Evolutionary conservation across 2,797 vertebrate genomes (phyloP).

Genomic region (Esox lucius): DNA sequence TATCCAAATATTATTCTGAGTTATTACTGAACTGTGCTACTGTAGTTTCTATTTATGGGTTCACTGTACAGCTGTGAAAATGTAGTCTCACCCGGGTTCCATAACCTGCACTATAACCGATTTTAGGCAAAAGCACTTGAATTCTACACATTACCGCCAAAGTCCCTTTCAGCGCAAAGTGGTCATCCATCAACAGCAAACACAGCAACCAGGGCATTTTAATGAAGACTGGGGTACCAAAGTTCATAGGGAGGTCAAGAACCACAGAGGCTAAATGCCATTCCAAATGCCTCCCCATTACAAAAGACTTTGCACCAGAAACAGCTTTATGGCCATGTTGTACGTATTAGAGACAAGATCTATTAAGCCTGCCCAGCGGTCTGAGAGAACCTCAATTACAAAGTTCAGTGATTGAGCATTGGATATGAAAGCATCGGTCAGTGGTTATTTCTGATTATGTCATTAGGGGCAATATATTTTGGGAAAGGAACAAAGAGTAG

Average conservation of each 20-base stretch:
- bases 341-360: constrained; percentile 6
- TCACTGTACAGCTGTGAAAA: not conserved
- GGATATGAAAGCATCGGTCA: not conserved
- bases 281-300: constrained; percentile 9
- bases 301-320: constrained; percentile 13
- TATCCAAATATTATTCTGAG: not conserved
- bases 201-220: not conserved
- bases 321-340: constrained; percentile 20
- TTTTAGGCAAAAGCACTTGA: not conserved
- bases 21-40: not conserved
- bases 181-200: not conserved
- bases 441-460: constrained; percentile 5
- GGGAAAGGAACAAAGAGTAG: not conserved
- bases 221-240: not conserved
- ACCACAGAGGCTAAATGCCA: not conserved
- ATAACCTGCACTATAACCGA: not conserved
- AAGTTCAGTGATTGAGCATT: not conserved
- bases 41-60: no score
- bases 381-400: not conserved
- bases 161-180: not conserved
- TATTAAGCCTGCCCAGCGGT: not conserved
- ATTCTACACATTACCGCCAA: not conserved
- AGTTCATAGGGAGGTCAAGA: not conserved
- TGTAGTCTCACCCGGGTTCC: not conserved
- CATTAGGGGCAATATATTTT: constrained; percentile 4